Conservation (phyloP, 1,140 invertebrate genomes). For the Macrotrachela quadricornifera region DNA sequence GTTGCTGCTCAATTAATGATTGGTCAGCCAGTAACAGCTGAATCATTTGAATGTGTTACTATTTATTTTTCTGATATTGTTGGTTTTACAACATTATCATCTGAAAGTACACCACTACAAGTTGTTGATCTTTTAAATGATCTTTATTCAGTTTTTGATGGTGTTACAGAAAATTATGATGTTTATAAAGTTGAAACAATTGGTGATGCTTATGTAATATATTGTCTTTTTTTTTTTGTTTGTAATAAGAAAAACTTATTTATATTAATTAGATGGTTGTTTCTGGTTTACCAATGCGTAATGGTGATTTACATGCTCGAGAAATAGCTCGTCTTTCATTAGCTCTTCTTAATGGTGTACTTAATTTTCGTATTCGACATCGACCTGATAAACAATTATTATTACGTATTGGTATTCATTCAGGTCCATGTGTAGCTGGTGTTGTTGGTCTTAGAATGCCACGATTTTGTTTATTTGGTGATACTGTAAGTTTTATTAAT, state of each 20-base stretch:
- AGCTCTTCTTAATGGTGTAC: conserved; percentile 57
- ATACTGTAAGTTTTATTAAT: conserved; percentile 72
- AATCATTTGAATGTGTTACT: conserved; percentile 76
- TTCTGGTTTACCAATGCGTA: conserved; percentile 37
- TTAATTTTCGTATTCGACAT: conserved; percentile 70
- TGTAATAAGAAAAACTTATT: too few relatives aligned
- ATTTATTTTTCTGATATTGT: conserved; percentile 94
- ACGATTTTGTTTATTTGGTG: conserved; percentile 54
- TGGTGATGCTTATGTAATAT: conserved; percentile 48
- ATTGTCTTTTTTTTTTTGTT: too few relatives aligned
- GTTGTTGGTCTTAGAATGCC: conserved; percentile 80
- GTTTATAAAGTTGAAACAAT: conserved; percentile 97
- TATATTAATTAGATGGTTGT: conserved; percentile 40
- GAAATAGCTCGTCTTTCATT: conserved; percentile 60
- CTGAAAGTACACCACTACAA: conserved; percentile 70
- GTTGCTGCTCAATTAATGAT: neutral
- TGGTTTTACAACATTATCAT: conserved; percentile 73
- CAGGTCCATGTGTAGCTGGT: conserved; percentile 49
- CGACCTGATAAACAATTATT: conserved; percentile 34
- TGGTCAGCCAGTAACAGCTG: conserved; percentile 20
- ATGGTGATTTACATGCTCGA: conserved; percentile 37
- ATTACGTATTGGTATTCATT: conserved; percentile 11
- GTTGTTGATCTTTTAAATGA: conserved; percentile 88
- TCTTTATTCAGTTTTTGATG: conserved; percentile 83
- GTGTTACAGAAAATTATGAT: conserved; percentile 82